Evolutionary conservation across 2,888 invertebrate genomes (phyloP).

Genomic region (Drosophila atroscutellata): DNA sequence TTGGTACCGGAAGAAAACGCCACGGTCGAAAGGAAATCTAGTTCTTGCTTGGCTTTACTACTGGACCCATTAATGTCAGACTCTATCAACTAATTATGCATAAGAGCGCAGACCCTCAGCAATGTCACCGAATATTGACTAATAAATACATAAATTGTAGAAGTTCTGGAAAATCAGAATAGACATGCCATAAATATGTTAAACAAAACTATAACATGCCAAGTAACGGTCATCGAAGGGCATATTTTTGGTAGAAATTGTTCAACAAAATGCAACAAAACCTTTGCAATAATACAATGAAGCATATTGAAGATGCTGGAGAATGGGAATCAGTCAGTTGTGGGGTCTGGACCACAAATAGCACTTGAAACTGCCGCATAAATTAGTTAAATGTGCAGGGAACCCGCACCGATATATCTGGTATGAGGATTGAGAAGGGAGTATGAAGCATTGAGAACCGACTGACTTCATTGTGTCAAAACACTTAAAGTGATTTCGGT

Average conservation of each 20-base stretch:
- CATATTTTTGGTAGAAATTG: constrained; percentile 44
- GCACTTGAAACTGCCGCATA: constrained; percentile 77
- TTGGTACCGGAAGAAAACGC: constrained; percentile 56
- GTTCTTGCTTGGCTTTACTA: constrained; percentile 30
- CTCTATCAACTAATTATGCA: constrained; percentile 65
- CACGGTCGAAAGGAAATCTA: constrained; percentile 24
- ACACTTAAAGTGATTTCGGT: constrained; percentile 76
- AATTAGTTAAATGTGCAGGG: constrained; percentile 68
- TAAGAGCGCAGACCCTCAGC: constrained; percentile 61
- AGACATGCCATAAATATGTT: constrained; percentile 74
- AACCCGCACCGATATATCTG: constrained; percentile 45
- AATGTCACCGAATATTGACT: constrained; percentile 48
- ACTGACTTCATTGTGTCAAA: constrained; percentile 79
- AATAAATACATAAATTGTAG: constrained; percentile 63
- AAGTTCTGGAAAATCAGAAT: constrained; percentile 26
- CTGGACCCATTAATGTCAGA: constrained; percentile 44
- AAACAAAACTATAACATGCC: constrained; percentile 73
- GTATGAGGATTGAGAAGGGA: constrained; percentile 4
- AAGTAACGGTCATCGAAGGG: constrained; percentile 51
- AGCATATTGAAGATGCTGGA: constrained; percentile 7
- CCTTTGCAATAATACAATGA: constrained; percentile 60
- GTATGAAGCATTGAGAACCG: constrained; percentile 35
- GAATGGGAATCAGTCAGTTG: constrained; percentile 36
- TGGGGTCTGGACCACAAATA: constrained; percentile 78
- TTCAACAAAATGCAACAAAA: constrained; percentile 68